Evolutionary conservation across 2,113 vertebrate species (phyloP).

Genomic region (Myocastor coypus): DNA sequence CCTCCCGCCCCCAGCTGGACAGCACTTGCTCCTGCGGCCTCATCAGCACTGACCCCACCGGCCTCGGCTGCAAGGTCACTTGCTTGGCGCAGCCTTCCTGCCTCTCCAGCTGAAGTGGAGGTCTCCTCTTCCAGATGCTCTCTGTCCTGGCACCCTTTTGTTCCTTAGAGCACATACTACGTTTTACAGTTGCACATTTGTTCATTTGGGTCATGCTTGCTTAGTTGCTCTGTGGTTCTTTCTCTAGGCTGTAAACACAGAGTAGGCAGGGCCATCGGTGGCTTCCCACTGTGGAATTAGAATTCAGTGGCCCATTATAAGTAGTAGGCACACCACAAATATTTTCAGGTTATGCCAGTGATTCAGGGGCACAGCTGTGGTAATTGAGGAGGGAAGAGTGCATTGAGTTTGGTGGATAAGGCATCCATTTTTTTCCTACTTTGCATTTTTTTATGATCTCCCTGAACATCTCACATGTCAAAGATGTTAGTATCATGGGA

Average conservation of each 20-base stretch:
- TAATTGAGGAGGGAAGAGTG: neutral
- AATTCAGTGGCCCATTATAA: neutral
- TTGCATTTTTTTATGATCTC: neutral
- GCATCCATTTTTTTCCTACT: neutral
- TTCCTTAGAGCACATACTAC: neutral
- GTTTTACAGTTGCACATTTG: too few species aligned
- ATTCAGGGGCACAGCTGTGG: neutral
- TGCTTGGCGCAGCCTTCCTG: neutral
- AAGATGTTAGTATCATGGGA: neutral
- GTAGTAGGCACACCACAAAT: neutral
- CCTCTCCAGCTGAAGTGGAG: rapidly evolving
- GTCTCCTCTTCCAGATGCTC: neutral
- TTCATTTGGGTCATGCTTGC: neutral
- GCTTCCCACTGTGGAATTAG: too few species aligned
- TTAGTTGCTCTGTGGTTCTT: neutral
- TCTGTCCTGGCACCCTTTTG: neutral
- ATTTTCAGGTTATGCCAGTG: neutral
- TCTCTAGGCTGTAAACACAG: neutral
- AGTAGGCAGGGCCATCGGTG: neutral
- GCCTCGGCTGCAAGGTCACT: neutral
- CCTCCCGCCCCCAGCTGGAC: neutral
- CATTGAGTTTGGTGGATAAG: neutral
- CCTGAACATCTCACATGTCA: neutral
- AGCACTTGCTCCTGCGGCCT: neutral
- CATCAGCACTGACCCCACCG: too few species aligned